Conservation (phyloP, 2,888 invertebrate species). For the Macrophya annulata region DNA sequence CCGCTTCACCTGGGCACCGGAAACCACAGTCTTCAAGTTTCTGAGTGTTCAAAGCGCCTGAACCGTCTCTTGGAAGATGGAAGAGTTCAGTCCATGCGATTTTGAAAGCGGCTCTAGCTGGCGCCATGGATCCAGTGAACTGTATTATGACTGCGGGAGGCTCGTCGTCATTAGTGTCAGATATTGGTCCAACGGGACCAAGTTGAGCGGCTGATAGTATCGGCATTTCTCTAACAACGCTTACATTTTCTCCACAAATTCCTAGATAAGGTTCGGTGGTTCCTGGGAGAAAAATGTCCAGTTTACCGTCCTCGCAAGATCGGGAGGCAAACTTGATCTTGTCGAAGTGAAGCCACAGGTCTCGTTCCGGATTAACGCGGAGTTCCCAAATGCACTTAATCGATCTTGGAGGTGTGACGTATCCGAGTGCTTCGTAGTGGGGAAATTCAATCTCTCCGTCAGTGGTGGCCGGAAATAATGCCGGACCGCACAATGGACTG, state of each 20-base stretch:
- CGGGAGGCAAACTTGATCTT: constrained; percentile 92
- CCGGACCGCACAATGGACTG: constrained; percentile 93
- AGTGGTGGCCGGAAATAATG: constrained; percentile 88
- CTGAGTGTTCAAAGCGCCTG: constrained; percentile 90
- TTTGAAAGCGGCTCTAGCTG: constrained; percentile 92
- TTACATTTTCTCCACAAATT: constrained; percentile 93
- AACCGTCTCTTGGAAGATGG: constrained; percentile 91
- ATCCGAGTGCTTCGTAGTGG: constrained; percentile 89
- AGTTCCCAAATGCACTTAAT: constrained; percentile 91
- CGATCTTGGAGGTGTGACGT: constrained; percentile 77
- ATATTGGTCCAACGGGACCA: constrained; percentile 83
- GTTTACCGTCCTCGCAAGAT: constrained; percentile 92
- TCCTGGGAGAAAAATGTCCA: constrained; percentile 90
- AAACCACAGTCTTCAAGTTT: constrained; percentile 91
- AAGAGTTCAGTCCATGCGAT: constrained; percentile 95
- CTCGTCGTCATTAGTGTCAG: constrained; percentile 80
- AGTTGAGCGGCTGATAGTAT: constrained; percentile 90
- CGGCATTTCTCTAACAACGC: constrained; percentile 89
- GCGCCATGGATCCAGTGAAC: constrained; percentile 88
- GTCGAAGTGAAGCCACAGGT: constrained; percentile 93
- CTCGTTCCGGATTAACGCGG: constrained; percentile 90
- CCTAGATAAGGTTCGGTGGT: constrained; percentile 88
- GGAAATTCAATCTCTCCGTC: constrained; percentile 95
- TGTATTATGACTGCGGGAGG: constrained; percentile 86
- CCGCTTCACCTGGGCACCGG: constrained; percentile 92